Evolutionary conservation across 2,797 vertebrate genomes (phyloP), one percentile per base, ranked within the genome.

Genomic region (Lateolabrax maculatus): DNA sequence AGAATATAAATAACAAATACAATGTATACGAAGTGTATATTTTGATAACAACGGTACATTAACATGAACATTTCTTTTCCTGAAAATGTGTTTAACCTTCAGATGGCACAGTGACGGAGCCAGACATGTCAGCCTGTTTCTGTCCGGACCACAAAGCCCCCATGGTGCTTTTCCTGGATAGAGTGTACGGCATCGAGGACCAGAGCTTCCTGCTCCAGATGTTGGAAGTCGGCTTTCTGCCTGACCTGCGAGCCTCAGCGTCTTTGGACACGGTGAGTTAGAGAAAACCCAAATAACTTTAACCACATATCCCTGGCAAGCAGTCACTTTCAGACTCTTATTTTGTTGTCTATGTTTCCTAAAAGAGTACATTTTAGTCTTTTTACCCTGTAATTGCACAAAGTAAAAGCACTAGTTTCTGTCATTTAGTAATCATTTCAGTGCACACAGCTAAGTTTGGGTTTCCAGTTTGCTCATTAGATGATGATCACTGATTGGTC

Each of bases 111-210:
- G 94, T 99, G 84, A 97, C 93, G 0, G 97, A 99, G 79, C 98
- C 98, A 0, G 97, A 99, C 77, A 97, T 99, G 98, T 96, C 97
- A 2, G 97, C 98, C 87, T 96, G 83, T 87, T 99, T 99, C 95
- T 99, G 97, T 85, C 98, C 98, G 37, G 98, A 99, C 89, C 98
- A 99, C 93, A 99, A 99, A 93, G 96, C 97, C 52, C 95, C 98
- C 70, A 99, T 99, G 98, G 98, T 99, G 90, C 97, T 99, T 48
- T 99, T 99, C 90, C 94, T 99, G 93, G 98, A 99, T 75, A 96
- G 98, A 80, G 98, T 99, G 27, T 99, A 99, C 52, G 97, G 98
- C 84, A 96, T 99, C 36, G 96, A 97, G 91, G 97, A 99, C 94
- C 98, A 99, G 94, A 95, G 94, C 84, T 98, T 99, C 78, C 95